Percentiles rank a stretch among this genome's conserved stretches.
phyloP scores from a whole-genome alignment of 2,888 invertebrate species.

The Thymelicus acteon region DNA sequence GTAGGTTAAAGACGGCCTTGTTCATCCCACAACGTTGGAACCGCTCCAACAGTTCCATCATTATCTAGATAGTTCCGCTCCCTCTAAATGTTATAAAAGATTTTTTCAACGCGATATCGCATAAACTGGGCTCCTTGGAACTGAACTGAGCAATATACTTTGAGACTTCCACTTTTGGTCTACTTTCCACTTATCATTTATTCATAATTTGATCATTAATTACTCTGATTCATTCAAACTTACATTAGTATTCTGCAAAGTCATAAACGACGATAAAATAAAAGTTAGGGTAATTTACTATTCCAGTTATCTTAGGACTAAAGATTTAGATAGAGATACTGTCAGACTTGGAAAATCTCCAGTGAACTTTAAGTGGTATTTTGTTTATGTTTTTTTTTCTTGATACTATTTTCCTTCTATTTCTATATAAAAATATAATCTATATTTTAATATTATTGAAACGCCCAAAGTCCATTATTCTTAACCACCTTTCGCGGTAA shows the following conservation, averaged over 20 bases:
- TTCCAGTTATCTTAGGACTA: no score
- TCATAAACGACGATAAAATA: background rate
- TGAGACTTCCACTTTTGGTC: slow-evolving; percentile 14
- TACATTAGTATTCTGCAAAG: slow-evolving; percentile 4
- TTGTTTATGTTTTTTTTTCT: no score
- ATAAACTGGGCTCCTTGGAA: slow-evolving; percentile 10
- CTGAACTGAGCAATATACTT: slow-evolving; percentile 6
- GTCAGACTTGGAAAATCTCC: no score
- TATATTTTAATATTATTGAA: no score
- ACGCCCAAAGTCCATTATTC: no score
- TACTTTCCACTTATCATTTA: slow-evolving; percentile 18
- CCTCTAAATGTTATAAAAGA: slow-evolving; percentile 31
- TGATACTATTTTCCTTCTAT: no score
- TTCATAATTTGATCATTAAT: slow-evolving; percentile 18
- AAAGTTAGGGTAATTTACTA: no score
- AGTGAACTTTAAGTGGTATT: no score
- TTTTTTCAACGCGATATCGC: slow-evolving; percentile 13
- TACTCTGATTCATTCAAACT: background rate
- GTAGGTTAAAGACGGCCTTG: no score
- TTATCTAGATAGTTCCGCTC: slow-evolving; percentile 23
- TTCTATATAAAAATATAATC: no score
- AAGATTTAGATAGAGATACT: no score
- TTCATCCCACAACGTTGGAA: background rate
- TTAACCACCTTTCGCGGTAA: no score
- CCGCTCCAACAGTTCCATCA: slow-evolving; percentile 14